Evolutionary conservation across 1,140 invertebrate species (phyloP).

Genomic region (Contarinia nasturtii): DNA sequence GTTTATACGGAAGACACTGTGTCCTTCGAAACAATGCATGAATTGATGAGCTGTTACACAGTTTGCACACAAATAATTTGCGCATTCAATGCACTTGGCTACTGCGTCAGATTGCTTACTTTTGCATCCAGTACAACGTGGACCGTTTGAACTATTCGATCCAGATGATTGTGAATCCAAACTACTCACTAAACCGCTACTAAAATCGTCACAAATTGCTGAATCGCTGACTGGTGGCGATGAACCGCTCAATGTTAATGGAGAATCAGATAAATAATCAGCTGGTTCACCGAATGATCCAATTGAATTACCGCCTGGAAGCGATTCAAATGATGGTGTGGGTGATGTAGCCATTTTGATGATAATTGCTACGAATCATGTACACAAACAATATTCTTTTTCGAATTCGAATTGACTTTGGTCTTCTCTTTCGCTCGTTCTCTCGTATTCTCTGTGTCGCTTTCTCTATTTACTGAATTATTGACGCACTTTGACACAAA

Average conservation of each 20-base stretch:
- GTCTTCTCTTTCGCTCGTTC: too few relatives aligned
- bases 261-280: conserved; percentile 40
- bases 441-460: too few relatives aligned
- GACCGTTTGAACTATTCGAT: conserved; percentile 1
- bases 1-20: conserved; percentile 64
- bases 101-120: conserved; percentile 69
- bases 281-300: conserved; percentile 52
- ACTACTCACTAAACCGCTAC: conserved; percentile 7
- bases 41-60: conserved; percentile 96
- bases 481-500: too few relatives aligned
- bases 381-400: too few relatives aligned
- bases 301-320: conserved; percentile 71
- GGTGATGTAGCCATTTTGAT: conserved; percentile 34
- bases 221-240: conserved; percentile 62
- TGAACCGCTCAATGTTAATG: conserved; percentile 59
- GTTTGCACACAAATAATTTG: conserved; percentile 84
- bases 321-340: conserved; percentile 77
- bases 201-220: conserved; percentile 49
- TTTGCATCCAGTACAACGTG: conserved; percentile 73
- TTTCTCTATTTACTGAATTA: too few relatives aligned
- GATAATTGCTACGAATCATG: too few relatives aligned
- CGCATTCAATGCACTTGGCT: conserved; percentile 84
- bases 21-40: conserved; percentile 97
- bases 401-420: too few relatives aligned
- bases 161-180: conserved; percentile 8